Percentiles rank a stretch among this genome's conserved stretches.
phyloP scores from a whole-genome alignment of 1,140 invertebrate genomes.

The Hirudo medicinalis region DNA sequence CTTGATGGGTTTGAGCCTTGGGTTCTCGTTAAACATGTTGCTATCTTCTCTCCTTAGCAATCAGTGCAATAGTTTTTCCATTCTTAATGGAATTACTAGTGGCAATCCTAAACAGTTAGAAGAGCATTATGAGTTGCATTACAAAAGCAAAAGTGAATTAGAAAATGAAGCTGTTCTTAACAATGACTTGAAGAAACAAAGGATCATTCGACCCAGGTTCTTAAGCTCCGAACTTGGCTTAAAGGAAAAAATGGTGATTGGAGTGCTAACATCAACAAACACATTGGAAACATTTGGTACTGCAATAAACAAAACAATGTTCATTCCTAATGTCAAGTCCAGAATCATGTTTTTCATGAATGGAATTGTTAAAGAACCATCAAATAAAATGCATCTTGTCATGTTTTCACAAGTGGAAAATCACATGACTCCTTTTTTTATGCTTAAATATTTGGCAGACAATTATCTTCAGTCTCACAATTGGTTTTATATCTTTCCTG shows the following conservation, averaged over 20 bases:
- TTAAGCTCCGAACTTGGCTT: constrained; percentile 79
- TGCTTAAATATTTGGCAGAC: constrained; percentile 70
- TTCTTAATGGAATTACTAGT: not conserved
- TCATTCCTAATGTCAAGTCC: constrained; percentile 52
- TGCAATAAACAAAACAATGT: constrained; percentile 60
- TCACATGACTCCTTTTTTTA: constrained; percentile 40
- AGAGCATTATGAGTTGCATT: constrained; percentile 16
- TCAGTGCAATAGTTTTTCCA: not conserved
- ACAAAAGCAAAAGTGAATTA: constrained; percentile 6
- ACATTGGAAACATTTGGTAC: constrained; percentile 54
- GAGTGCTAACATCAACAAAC: constrained; percentile 56
- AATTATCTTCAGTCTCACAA: constrained; percentile 73
- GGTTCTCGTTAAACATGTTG: constrained; percentile 18
- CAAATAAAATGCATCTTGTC: constrained; percentile 34
- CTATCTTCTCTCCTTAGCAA: constrained; percentile 13
- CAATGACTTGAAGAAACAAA: constrained; percentile 16
- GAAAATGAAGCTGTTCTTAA: not conserved
- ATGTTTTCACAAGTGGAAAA: constrained; percentile 28
- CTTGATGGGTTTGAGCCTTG: constrained; percentile 19
- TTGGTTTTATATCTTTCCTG: constrained; percentile 69
- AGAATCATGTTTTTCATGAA: constrained; percentile 61
- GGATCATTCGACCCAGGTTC: constrained; percentile 56
- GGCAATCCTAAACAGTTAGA: not conserved
- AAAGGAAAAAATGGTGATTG: constrained; percentile 67
- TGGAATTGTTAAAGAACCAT: constrained; percentile 38